These are phyloP conservation scores for Andinoacara biseriatus DNA, from an alignment of 2,113 vertebrate genomes.

Conservation along the genomic window DNA sequence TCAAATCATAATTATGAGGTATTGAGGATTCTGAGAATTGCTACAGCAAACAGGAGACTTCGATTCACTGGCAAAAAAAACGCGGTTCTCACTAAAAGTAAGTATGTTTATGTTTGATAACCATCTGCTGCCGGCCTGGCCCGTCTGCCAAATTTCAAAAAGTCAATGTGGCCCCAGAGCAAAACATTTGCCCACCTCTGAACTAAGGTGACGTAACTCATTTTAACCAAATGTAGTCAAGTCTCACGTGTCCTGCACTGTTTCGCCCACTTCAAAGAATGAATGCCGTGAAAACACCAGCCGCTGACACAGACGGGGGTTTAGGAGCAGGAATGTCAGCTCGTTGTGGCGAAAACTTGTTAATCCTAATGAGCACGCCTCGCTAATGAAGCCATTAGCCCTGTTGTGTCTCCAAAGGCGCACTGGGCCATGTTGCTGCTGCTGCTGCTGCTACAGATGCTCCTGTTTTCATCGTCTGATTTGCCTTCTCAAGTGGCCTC, in stretches of 20 bases:
- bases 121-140: too few species aligned
- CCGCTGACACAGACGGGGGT: slow-evolving; percentile 25
- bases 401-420: slow-evolving; percentile 41
- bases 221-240: background rate
- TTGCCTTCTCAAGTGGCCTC: slow-evolving; percentile 23
- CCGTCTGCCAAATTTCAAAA: too few species aligned
- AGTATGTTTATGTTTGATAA: too few species aligned
- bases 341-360: slow-evolving; percentile 51
- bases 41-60: too few species aligned
- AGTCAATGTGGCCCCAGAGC: too few species aligned
- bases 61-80: too few species aligned
- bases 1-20: too few species aligned
- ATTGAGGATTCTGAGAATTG: too few species aligned
- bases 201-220: too few species aligned
- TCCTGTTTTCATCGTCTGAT: background rate
- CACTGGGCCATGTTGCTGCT: background rate
- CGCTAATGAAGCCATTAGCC: slow-evolving; percentile 64
- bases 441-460: slow-evolving; percentile 27
- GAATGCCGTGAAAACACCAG: background rate
- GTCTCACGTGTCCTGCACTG: background rate
- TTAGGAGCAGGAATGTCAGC: slow-evolving; percentile 26
- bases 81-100: too few species aligned
- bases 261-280: background rate
- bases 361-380: slow-evolving; percentile 71
- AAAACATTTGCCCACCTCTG: too few species aligned